Percentiles rank a stretch among this genome's conserved stretches.
These are phyloP conservation scores for Columba janthina DNA, from an alignment of 2,113 vertebrate genomes.

Conservation along the genomic window DNA sequence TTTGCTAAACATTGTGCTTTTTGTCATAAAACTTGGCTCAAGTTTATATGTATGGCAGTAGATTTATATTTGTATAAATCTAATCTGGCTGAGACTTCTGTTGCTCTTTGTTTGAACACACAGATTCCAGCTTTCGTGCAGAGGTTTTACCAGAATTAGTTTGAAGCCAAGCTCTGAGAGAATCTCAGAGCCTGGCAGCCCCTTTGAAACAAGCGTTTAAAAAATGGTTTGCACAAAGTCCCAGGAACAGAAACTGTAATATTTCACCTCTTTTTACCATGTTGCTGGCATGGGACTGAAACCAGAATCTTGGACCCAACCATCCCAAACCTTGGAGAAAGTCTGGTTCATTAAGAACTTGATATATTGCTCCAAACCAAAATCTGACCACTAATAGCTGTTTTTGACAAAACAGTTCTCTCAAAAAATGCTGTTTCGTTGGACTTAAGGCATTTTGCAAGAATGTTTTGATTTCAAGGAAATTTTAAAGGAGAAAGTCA, in stretches of 20 bases:
- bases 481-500: constrained; percentile 5
- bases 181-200: not conserved
- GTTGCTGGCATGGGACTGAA: not conserved
- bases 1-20: constrained; percentile 21
- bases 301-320: not conserved
- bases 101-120: not conserved
- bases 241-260: not conserved
- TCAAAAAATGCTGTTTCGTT: not conserved
- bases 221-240: not conserved
- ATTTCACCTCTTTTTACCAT: not conserved
- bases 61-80: not conserved
- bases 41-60: not conserved
- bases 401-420: constrained; percentile 17
- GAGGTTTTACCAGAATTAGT: not conserved
- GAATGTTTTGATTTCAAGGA: constrained; percentile 36
- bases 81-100: not conserved
- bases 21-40: not conserved
- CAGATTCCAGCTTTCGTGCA: not conserved
- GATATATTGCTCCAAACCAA: not conserved
- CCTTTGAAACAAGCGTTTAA: not conserved
- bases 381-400: constrained; percentile 32
- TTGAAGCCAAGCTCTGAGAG: not conserved
- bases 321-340: not conserved
- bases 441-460: not conserved
- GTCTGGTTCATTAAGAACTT: not conserved